These are phyloP conservation scores for Menidia menidia DNA, from an alignment of 2,797 vertebrate genomes.

Conservation along the genomic window DNA sequence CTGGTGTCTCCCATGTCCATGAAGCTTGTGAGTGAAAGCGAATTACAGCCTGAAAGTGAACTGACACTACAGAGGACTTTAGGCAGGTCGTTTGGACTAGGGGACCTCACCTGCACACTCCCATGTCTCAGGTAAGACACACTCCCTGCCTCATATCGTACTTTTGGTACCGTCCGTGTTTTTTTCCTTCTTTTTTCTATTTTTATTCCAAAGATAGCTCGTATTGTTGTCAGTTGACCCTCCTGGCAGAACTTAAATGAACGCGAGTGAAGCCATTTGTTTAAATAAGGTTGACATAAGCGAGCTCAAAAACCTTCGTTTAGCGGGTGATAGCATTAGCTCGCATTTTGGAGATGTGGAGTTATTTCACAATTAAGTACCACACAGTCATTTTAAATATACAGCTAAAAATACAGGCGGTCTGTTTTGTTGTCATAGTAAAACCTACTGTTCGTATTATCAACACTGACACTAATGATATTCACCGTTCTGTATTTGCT, in stretches of 20 bases:
- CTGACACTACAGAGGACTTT: constrained; percentile 14
- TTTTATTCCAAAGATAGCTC: neutral
- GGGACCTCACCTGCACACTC: constrained; percentile 28
- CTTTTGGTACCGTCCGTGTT: neutral
- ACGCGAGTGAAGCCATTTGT: neutral
- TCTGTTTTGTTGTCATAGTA: no score
- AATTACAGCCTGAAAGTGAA: neutral
- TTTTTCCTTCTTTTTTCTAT: no score
- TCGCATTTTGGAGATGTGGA: neutral
- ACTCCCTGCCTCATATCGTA: neutral
- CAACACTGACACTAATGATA: no score
- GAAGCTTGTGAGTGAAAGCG: neutral
- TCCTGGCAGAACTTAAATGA: neutral
- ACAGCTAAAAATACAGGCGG: no score
- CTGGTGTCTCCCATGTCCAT: constrained; percentile 10
- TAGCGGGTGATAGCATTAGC: neutral
- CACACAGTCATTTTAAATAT: neutral
- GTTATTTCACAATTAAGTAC: neutral
- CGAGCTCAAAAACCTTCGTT: neutral
- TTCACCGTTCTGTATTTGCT: no score
- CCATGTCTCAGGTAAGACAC: constrained; percentile 71
- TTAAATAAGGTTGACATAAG: neutral
- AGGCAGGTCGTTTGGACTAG: constrained; percentile 2
- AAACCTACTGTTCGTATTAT: no score
- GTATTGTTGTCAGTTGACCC: constrained; percentile 12